phyloP scores from a whole-genome alignment of 2,888 invertebrate genomes.

The Silvanus unidentatus region DNA sequence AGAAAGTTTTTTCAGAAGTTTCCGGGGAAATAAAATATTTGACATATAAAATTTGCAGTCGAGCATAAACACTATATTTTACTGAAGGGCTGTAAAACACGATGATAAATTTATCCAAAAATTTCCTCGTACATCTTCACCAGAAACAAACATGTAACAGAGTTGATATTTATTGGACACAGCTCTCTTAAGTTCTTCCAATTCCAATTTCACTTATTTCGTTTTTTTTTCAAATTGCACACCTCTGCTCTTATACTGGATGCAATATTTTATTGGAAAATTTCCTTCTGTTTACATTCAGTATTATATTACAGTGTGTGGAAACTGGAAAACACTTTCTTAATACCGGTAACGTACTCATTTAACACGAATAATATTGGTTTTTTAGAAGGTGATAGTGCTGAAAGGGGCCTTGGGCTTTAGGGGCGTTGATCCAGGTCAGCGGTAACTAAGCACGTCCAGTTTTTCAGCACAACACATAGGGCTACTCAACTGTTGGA shows the following conservation, averaged over 20 bases:
- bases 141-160: neutral
- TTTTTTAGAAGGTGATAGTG: slow-evolving; percentile 18
- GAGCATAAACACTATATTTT: slow-evolving; percentile 1
- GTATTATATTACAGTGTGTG: neutral
- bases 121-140: neutral
- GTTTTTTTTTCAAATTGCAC: no score
- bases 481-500: slow-evolving; percentile 5
- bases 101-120: slow-evolving; percentile 2
- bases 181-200: slow-evolving; percentile 1
- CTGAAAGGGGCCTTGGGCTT: slow-evolving; percentile 9
- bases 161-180: neutral
- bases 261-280: no score
- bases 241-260: no score
- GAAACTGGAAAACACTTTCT: slow-evolving; percentile 19
- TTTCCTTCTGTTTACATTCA: neutral
- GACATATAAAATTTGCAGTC: neutral
- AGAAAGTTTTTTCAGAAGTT: no score
- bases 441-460: slow-evolving; percentile 28
- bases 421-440: slow-evolving; percentile 26
- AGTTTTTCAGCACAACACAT: slow-evolving; percentile 17
- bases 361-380: slow-evolving; percentile 27
- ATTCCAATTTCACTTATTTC: neutral
- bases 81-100: slow-evolving; percentile 1
- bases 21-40: neutral
- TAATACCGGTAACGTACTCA: slow-evolving; percentile 24